These are phyloP conservation scores for Melikaiella ostensackeni DNA, from an alignment of 2,888 invertebrate species.

Conservation along the genomic window DNA sequence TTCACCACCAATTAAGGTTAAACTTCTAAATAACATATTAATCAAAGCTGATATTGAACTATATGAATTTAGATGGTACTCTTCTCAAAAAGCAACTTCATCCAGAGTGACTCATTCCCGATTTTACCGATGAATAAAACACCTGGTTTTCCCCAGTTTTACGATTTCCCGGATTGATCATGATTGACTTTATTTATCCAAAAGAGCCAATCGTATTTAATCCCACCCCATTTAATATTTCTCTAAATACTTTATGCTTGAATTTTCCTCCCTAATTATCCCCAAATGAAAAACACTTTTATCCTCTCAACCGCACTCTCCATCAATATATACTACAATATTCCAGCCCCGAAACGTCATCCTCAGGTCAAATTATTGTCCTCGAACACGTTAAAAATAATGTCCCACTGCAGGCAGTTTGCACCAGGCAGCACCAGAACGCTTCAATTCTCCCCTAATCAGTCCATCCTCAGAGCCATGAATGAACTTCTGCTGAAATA, in stretches of 20 bases:
- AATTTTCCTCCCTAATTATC: not conserved
- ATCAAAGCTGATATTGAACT: too few relatives aligned
- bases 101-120: too few relatives aligned
- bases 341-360: not conserved
- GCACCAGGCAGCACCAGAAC: not conserved
- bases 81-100: not conserved
- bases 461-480: conserved; percentile 1
- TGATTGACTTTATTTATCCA: not conserved
- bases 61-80: not conserved
- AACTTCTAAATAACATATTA: not conserved
- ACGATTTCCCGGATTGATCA: not conserved
- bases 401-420: not conserved
- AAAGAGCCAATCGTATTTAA: not conserved
- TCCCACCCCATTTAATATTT: not conserved
- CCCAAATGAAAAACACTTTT: not conserved
- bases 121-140: too few relatives aligned
- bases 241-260: not conserved
- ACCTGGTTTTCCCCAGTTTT: too few relatives aligned
- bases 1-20: not conserved
- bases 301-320: not conserved
- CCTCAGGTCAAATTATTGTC: too few relatives aligned
- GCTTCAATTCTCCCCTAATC: conserved; percentile 8
- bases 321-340: not conserved
- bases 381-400: not conserved
- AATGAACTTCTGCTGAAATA: conserved; percentile 9